Base-by-base conservation (phyloP, 2,888 invertebrate genomes). In the Cataglyphis altisquamis region DNA sequence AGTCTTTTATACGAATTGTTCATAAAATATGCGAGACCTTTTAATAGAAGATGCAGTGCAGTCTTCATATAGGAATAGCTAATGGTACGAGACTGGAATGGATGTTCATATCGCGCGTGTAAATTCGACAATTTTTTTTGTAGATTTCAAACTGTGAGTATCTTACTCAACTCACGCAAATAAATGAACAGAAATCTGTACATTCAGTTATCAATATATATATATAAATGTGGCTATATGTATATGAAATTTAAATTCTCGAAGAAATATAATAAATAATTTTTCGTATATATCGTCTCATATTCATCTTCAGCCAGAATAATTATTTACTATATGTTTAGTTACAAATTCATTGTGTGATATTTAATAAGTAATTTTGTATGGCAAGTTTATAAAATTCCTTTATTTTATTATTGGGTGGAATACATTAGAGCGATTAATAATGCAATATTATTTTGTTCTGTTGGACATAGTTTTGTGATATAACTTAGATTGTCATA, bases 241-340 rank as follows among this genome's bases (percentile, higher is more conserved):
- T 90, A 89, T 82, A 81, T 78, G 82, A 85, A 64, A 86, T 32
- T 83, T 57, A 84, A 87, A 86, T 84, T 75, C 84, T 87, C 85
- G 68, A 87, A 88, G 67, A 83, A 89, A 92, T n/a, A n/a, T n/a
- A n/a, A 92, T 92, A 91, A 92, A 92, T 91, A 90, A 92, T 91
- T 91, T 92, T 91, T 92, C 91, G 91, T 91, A 91, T 60, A 82
- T 68, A 25, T 21, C 8, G 52, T 52, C 68, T 32, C n/a, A 48
- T 45, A 32, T 18, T 57, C 39, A 77, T 36, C 48, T 41, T 41
- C 39, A 66, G 8, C 21, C 36, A 25, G 5, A 39, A 21, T 15
- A 63, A 74, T 3, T 25, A 48, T 80, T 48, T 57, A 36, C 0
- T 29, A 15, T 80, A 41, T 12, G 48, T 72, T 60, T 25, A 29